Base-by-base conservation (phyloP, 1,140 invertebrate genomes). In the Stegodyphus dumicola region DNA sequence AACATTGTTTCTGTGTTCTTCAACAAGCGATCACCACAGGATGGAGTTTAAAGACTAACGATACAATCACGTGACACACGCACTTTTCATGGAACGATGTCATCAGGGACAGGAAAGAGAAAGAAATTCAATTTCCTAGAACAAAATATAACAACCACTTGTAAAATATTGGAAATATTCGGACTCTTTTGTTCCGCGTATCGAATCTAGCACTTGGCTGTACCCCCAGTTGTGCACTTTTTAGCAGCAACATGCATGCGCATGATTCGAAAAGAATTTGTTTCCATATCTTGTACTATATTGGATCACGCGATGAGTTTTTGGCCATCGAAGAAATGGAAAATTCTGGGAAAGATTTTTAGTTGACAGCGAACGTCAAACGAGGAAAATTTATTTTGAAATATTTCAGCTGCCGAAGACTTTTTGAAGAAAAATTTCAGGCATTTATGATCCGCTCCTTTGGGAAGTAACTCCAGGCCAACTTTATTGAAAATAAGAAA, bases 91-190 rank as follows among this genome's bases (percentile, higher is more conserved):
- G 18, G 13, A 76, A 10, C 7, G n/a, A 18, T 76, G 56, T 76
- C 74, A 64, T 76, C 74, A 76, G 74, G 33, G 7, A 11, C 7
- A 11, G 17, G 17, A 60, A 76, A 64, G 18, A 18, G 53, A 60
- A 33, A 75, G 18, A 76, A 76, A 76, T 76, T 76, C 74, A 76
- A 76, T 76, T 76, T 76, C 17, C 13, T 65, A 11, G 52, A 10
- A 18, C 10, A 54, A 60, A 18, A 48, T 48, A 33, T 48, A 48
- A 33, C 74, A 6, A 60, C 54, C 54, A 48, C 69, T 51, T n/a
- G 11, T n/a, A 51, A 51, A 71, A 71, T 51, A 71, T 71, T 51
- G 48, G 52, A 71, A 71, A 48, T 71, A 71, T 71, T 71, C 33
- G 33, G 33, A 33, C 33, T 33, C 33, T 33, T 33, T 33, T 33